Base-by-base conservation (phyloP, 2,113 vertebrate species). In the Thymallus thymallus region DNA sequence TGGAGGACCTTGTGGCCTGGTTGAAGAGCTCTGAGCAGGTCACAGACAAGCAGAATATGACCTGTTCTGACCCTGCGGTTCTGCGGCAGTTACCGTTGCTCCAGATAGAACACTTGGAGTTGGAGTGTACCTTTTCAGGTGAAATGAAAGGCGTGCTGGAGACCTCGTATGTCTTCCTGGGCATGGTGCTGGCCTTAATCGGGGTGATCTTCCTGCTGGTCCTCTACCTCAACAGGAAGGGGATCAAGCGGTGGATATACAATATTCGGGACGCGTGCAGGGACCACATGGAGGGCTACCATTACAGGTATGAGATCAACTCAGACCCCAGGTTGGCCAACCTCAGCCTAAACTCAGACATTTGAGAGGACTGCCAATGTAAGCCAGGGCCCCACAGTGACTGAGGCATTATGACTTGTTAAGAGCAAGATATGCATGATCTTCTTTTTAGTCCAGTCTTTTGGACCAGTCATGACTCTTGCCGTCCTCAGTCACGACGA, bases 281-380 rank as follows among this genome's bases (percentile, higher is more conserved):
- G 89, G 98, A 99, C 92, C 98, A 98, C 88, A 98, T 99, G 97
- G 98, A 99, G 84, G 97, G 97, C 5, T 99, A 99, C 88, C 96
- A 99, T 88, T 99, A 99, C 92, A 93, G 97, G 88, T 99, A 99
- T 0, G 98, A 99, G 91, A 96, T 98, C 80, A 98, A 96, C 70
- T 94, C 96, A 4, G 97, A 98, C 88, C 96, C 97, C 23, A 93
- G 96, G 70, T 84, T 99, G 82, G 96, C 96, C 86, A 97, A 96
- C 90, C 94, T 98, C 82, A 96, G 96, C 88, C 95, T 97, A 83
- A 99, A 98, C 84, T 99, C 96, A 0, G 97, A 99, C 55, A 95
- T 97, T 85, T 98, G 90, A 95, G 86, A 12, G 64, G 81, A 76
- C 73, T 61, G 16, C 48, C 5, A 51, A 51, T 51, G 48, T 18